These are phyloP conservation scores for Cenopis cana DNA, from an alignment of 2,888 invertebrate species.

Conservation along the genomic window DNA sequence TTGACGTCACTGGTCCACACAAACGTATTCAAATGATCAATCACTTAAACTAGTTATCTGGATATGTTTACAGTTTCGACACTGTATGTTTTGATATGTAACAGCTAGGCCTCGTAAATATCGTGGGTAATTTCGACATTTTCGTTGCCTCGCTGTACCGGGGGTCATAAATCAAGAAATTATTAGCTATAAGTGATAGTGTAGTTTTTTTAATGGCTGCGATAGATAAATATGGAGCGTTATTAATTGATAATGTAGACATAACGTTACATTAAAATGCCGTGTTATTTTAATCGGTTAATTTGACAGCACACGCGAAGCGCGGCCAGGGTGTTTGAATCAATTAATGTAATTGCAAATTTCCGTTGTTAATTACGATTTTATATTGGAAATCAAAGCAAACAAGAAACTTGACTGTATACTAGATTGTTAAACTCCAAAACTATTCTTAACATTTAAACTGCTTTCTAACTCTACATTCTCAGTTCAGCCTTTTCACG, in stretches of 20 bases:
- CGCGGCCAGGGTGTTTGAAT: not conserved
- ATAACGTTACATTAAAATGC: slow-evolving; percentile 10
- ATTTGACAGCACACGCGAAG: not conserved
- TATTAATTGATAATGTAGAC: slow-evolving; percentile 27
- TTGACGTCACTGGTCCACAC: slow-evolving; percentile 32
- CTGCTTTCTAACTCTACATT: slow-evolving; percentile 10
- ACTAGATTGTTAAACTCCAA: slow-evolving; percentile 3
- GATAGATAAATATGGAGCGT: slow-evolving; percentile 42
- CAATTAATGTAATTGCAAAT: not conserved
- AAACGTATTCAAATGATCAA: slow-evolving; percentile 47
- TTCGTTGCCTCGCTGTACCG: slow-evolving; percentile 62
- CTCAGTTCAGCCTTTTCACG: slow-evolving; percentile 19
- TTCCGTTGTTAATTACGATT: not conserved
- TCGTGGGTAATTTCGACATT: slow-evolving; percentile 57
- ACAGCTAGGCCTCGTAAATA: slow-evolving; percentile 58
- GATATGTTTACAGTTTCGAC: slow-evolving; percentile 62
- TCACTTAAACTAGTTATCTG: slow-evolving; percentile 48
- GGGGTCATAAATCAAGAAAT: slow-evolving; percentile 58
- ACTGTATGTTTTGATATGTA: slow-evolving; percentile 64
- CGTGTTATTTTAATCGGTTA: not conserved
- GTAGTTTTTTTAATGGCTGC: slow-evolving; percentile 32
- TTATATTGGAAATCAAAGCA: not conserved
- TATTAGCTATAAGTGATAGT: slow-evolving; percentile 50
- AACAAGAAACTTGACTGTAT: not conserved
- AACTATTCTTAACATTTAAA: not conserved